Evolutionary conservation across 2,797 vertebrate genomes (phyloP), one percentile per base, ranked within the genome.

Genomic region (Ambastaia sidthimunki): DNA sequence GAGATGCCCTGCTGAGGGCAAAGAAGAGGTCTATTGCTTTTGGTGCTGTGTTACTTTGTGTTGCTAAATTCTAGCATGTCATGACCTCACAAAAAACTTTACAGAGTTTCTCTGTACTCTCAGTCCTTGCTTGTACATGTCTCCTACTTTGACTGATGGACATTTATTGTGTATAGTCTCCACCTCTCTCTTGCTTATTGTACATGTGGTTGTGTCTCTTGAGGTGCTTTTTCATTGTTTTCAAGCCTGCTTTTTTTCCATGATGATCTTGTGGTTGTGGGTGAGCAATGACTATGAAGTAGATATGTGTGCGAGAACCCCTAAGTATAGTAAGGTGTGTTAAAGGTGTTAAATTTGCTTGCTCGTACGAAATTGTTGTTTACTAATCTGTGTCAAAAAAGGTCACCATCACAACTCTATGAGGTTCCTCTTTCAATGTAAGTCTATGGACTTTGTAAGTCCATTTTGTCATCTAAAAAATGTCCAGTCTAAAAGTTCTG

Each of bases 21-120:
- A 82, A 75, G 79, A 82, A 79, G 44, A 75, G 70, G 66, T 75
- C 68, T 84, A 79, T 75, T 78, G 67, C 83, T 81, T 67, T 75
- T 52, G 66, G 52, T 48, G 66, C 79, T 71, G 70, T 52, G 82
- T 48, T 44, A 77, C n/a, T 18, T 41, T 66, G 71, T 59, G n/a
- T n/a, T n/a, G n/a, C n/a, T n/a, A 50, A 75, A 71, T 74, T 71
- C 74, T 52, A 78, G 21, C 57, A 25, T 12, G 23, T 13, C 23
- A 60, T 11, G 19, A 9, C 7, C 23, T 60, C 57, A 60, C 12
- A 4, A 7, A 60, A 23, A 5, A 25, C 57, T 59, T 48, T n/a
- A 7, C 15, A 60, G 3, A 7, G 12, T 60, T 60, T 28, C 23
- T 60, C 25, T 60, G 25, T 3, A 6, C 52, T 21, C n/a, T 15